A percentile compares a stretch with the other conserved stretches of the same genome.
Evolutionary conservation across 2,797 vertebrate genomes (phyloP).

Genomic region (Poecilia gillii): DNA sequence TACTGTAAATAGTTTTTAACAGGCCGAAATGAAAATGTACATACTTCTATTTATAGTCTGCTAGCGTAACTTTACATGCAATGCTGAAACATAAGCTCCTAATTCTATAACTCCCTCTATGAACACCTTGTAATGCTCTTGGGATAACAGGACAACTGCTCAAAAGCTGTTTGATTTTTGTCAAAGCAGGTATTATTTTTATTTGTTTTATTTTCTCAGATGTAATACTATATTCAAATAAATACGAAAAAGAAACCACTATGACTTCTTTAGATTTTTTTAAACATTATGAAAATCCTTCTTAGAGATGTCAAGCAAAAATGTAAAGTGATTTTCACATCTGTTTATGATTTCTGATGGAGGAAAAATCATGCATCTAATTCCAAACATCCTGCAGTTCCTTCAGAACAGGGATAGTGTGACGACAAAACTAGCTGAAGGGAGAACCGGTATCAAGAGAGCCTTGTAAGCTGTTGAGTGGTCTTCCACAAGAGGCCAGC

Average conservation of each 20-base stretch:
- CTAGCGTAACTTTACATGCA: background rate
- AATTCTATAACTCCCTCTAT: background rate
- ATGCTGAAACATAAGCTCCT: background rate
- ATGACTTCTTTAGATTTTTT: background rate
- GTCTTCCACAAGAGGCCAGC: conserved; percentile 46
- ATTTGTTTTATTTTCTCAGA: background rate
- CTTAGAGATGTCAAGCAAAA: background rate
- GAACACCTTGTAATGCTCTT: background rate
- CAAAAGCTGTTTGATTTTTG: background rate
- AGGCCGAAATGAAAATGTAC: background rate
- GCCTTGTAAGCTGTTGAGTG: conserved; percentile 57
- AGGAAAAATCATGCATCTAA: conserved; percentile 17
- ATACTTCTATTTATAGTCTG: background rate
- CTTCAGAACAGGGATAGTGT: conserved; percentile 21
- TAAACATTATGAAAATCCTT: background rate
- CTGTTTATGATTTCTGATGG: background rate
- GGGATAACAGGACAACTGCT: background rate
- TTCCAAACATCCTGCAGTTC: conserved; percentile 34
- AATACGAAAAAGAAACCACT: background rate
- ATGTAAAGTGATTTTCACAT: background rate
- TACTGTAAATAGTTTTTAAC: background rate
- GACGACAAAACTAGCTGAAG: conserved; percentile 8
- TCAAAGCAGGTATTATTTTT: background rate
- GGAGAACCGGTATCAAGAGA: conserved; percentile 32
- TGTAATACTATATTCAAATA: background rate